phyloP scores from a whole-genome alignment of 2,888 invertebrate species.

The Diadromus collaris region DNA sequence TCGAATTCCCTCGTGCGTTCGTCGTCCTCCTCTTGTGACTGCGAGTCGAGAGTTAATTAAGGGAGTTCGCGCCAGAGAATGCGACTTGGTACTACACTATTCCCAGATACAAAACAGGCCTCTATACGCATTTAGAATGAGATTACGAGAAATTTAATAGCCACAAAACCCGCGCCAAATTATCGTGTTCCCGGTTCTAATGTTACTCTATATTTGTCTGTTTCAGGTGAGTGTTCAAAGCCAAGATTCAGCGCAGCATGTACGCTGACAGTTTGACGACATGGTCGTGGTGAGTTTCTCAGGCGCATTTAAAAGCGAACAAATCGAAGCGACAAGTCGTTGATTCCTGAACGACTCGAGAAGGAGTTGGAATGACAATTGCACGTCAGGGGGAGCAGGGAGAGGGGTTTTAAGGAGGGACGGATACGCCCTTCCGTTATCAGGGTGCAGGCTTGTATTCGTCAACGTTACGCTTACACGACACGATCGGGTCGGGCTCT shows the following conservation, averaged over 20 bases:
- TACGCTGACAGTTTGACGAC: background rate
- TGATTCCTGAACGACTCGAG: background rate
- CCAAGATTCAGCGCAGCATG: slow-evolving; percentile 9
- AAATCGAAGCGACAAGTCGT: background rate
- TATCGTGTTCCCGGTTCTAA: slow-evolving; percentile 18
- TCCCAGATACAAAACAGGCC: slow-evolving; percentile 4
- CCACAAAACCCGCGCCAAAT: slow-evolving; percentile 13
- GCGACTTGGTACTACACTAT: slow-evolving; percentile 10
- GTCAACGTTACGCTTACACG: slow-evolving; percentile 15
- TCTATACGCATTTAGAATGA: slow-evolving; percentile 7
- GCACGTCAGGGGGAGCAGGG: background rate
- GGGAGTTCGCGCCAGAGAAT: background rate
- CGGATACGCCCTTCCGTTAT: slow-evolving; percentile 14
- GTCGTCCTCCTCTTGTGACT: slow-evolving; percentile 34
- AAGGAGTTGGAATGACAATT: background rate
- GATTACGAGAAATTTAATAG: slow-evolving; percentile 13
- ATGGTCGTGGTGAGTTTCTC: slow-evolving; percentile 13
- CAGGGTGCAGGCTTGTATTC: slow-evolving; percentile 3
- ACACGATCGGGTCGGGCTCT: background rate
- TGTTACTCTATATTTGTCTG: slow-evolving; percentile 42
- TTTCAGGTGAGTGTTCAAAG: slow-evolving; percentile 61
- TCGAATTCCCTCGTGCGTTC: slow-evolving; percentile 13
- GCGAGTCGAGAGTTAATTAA: slow-evolving; percentile 50
- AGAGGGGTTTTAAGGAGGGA: background rate
- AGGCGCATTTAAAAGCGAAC: background rate